These are phyloP conservation scores for Zingel zingel DNA, from an alignment of 2,113 vertebrate genomes.

Conservation along the genomic window DNA sequence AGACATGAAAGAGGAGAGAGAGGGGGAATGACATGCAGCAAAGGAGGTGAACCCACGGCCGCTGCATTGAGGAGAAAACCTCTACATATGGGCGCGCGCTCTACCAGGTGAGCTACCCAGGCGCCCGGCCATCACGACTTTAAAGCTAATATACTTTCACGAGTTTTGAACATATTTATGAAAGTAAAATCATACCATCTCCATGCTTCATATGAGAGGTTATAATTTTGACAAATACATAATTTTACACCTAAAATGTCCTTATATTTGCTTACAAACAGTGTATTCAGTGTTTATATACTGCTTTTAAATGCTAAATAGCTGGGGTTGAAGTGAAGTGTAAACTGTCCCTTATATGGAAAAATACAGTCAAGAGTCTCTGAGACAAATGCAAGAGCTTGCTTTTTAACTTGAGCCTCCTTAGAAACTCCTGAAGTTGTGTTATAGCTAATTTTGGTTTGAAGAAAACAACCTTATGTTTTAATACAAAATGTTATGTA, in stretches of 20 bases:
- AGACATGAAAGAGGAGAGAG: too few relatives aligned
- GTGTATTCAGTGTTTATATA: background rate
- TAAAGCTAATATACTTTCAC: too few relatives aligned
- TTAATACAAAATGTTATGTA: background rate
- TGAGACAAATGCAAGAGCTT: background rate
- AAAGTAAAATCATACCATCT: too few relatives aligned
- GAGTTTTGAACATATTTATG: too few relatives aligned
- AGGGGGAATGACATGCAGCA: too few relatives aligned
- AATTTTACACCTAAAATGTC: background rate
- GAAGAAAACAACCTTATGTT: constrained; percentile 5
- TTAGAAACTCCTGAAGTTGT: background rate
- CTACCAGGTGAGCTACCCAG: too few relatives aligned
- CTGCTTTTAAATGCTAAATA: background rate
- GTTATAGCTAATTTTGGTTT: background rate
- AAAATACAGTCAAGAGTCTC: background rate
- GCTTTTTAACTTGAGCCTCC: background rate
- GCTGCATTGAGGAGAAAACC: too few relatives aligned
- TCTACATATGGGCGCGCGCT: too few relatives aligned
- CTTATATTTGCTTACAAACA: background rate
- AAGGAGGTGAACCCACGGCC: too few relatives aligned
- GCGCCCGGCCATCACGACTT: too few relatives aligned
- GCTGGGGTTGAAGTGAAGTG: background rate
- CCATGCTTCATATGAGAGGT: background rate
- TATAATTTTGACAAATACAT: background rate
- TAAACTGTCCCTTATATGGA: background rate